Evolutionary conservation across 2,113 vertebrate species (phyloP).

Genomic region (Vombatus ursinus): DNA sequence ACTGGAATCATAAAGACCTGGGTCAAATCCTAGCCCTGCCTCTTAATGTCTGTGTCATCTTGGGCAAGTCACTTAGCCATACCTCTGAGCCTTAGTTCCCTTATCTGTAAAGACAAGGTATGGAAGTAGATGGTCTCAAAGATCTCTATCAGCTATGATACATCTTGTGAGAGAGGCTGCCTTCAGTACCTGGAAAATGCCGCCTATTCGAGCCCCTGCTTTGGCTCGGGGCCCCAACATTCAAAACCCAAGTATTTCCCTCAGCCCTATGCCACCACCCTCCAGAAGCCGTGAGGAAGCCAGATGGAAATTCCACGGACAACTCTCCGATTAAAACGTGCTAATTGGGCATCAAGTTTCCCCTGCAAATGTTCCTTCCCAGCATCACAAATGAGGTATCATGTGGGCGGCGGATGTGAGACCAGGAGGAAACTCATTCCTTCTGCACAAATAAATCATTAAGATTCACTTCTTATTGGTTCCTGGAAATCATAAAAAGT

Average conservation of each 20-base stretch:
- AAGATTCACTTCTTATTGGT: conserved; percentile 59
- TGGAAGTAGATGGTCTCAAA: neutral
- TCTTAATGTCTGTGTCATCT: neutral
- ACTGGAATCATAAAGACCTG: too few species aligned
- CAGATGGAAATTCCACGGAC: conserved; percentile 72
- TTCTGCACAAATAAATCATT: conserved; percentile 71
- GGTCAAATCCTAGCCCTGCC: neutral
- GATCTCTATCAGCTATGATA: neutral
- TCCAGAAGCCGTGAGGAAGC: neutral
- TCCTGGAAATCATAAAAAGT: conserved; percentile 51
- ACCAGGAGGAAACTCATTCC: conserved; percentile 71
- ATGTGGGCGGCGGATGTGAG: conserved; percentile 67
- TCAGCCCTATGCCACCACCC: neutral
- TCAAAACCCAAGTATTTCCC: neutral
- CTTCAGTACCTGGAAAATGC: neutral
- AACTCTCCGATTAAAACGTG: conserved; percentile 57
- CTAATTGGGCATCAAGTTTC: conserved; percentile 66
- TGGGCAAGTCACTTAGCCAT: neutral
- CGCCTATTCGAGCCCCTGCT: neutral
- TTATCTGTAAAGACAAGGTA: neutral
- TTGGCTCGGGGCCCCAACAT: neutral
- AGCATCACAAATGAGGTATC: conserved; percentile 49
- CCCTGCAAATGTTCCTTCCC: conserved; percentile 55
- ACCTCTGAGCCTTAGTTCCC: neutral
- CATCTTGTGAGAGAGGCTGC: rapidly evolving